A percentile compares a stretch with the other conserved stretches of the same genome.
phyloP scores from a whole-genome alignment of 2,113 vertebrate genomes.

The Cygnus buccinator region DNA sequence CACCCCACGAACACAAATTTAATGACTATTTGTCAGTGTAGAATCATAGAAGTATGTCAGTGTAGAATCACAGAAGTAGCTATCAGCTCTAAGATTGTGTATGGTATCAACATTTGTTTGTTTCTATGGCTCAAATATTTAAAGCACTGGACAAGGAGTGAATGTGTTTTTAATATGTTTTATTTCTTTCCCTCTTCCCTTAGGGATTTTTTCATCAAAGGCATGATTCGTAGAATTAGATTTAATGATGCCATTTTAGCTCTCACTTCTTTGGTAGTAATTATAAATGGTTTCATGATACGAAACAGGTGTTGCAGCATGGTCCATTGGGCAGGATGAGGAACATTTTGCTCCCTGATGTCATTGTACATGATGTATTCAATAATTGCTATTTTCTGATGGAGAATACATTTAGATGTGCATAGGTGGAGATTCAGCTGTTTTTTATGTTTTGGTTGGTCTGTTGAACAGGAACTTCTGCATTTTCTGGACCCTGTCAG shows the following conservation, averaged over 20 bases:
- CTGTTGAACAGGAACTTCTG: not conserved
- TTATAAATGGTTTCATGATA: conserved; percentile 45
- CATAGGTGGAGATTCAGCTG: not conserved
- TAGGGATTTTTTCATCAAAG: not conserved
- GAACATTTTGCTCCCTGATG: conserved; percentile 19
- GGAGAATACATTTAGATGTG: not conserved
- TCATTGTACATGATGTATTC: not conserved
- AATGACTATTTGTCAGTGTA: not conserved
- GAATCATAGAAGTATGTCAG: not conserved
- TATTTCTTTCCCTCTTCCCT: not conserved
- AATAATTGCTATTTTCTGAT: conserved; percentile 19
- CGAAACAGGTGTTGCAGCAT: conserved; percentile 46
- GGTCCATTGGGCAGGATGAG: conserved; percentile 12
- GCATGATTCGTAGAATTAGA: not conserved
- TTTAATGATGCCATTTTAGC: conserved; percentile 21
- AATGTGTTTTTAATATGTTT: not conserved
- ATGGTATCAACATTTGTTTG: conserved; percentile 9
- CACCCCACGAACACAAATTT: not conserved
- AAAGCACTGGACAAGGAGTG: not conserved
- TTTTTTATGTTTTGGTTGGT: not conserved
- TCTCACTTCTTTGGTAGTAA: conserved; percentile 19
- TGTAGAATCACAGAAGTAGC: not conserved
- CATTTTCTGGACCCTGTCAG: not conserved
- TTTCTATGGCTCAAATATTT: not conserved
- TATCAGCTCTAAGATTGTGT: not conserved